Evolutionary conservation across 2,797 vertebrate genomes (phyloP).

Genomic region (Acanthopagrus latus): DNA sequence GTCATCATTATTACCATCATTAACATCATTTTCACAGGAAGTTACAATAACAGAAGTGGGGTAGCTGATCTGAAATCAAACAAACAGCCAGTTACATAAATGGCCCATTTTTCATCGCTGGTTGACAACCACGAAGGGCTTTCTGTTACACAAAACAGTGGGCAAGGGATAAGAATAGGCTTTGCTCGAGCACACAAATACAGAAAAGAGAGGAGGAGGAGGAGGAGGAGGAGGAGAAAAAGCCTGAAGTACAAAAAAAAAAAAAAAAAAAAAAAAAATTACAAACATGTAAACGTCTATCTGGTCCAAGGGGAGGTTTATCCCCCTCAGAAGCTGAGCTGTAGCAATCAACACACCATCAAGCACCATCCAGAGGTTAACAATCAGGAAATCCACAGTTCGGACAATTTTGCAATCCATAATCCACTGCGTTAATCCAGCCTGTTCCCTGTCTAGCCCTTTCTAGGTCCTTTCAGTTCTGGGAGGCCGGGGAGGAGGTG

Average conservation of each 20-base stretch:
- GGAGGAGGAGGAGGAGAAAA: conserved; percentile 44
- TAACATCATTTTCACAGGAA: conserved; percentile 58
- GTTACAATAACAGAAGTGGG: conserved; percentile 61
- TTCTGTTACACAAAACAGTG: conserved; percentile 71
- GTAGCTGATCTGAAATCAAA: conserved; percentile 62
- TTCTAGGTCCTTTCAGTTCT: conserved; percentile 71
- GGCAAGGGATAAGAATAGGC: conserved; percentile 71
- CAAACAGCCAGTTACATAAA: conserved; percentile 70
- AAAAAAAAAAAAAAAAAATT: conserved; percentile 26
- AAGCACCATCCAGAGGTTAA: conserved; percentile 78
- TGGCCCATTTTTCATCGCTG: conserved; percentile 63
- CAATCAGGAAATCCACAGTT: conserved; percentile 67
- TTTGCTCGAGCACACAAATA: conserved; percentile 60
- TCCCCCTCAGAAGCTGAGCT: conserved; percentile 63
- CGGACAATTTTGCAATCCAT: conserved; percentile 60
- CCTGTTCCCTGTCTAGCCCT: conserved; percentile 66
- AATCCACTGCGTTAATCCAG: conserved; percentile 71
- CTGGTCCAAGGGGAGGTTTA: conserved; percentile 34
- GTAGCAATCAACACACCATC: conserved; percentile 73
- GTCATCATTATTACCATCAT: conserved; percentile 53
- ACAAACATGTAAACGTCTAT: conserved; percentile 68
- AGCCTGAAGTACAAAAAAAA: conserved; percentile 36
- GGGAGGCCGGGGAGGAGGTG: conserved; percentile 60
- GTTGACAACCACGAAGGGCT: conserved; percentile 60
- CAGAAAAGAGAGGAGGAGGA: conserved; percentile 50